These are phyloP conservation scores for Papilio polyxenes DNA, from an alignment of 1,140 invertebrate species.

Conservation along the genomic window DNA sequence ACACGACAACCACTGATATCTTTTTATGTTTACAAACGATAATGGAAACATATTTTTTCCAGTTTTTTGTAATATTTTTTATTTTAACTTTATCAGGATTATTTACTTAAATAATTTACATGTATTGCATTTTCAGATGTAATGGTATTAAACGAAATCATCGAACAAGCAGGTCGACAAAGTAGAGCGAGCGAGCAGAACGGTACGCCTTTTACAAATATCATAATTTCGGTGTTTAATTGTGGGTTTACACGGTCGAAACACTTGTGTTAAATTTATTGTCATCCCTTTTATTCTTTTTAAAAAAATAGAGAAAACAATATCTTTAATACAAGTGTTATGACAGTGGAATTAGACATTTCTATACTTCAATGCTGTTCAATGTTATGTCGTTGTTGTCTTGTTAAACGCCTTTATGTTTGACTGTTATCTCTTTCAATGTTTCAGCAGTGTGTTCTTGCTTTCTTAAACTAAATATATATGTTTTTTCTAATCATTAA, in stretches of 20 bases:
- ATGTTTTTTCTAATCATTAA: conserved; percentile 30
- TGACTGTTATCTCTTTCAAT: conserved; percentile 41
- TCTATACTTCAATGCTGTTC: conserved; percentile 30
- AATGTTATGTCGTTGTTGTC: conserved; percentile 50
- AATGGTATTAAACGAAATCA: conserved; percentile 98
- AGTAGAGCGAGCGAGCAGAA: conserved; percentile 92
- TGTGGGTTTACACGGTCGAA: neutral
- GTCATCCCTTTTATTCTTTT: neutral
- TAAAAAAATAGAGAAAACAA: neutral
- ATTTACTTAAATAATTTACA: conserved; percentile 15
- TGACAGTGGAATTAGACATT: conserved; percentile 1
- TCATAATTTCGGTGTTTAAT: conserved; percentile 23
- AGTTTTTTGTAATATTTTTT: neutral
- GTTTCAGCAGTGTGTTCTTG: conserved; percentile 47
- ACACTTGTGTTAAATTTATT: neutral
- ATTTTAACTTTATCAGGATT: neutral
- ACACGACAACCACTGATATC: neutral
- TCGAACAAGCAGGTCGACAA: conserved; percentile 91
- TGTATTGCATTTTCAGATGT: conserved; percentile 87
- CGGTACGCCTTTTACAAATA: conserved; percentile 84
- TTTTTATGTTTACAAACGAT: too few species aligned
- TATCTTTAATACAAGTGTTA: neutral
- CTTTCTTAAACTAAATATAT: conserved; percentile 43
- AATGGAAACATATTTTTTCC: neutral
- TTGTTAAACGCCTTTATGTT: conserved; percentile 49